These are phyloP conservation scores for Schizaphis graminum DNA, from an alignment of 2,888 invertebrate species.

Conservation along the genomic window DNA sequence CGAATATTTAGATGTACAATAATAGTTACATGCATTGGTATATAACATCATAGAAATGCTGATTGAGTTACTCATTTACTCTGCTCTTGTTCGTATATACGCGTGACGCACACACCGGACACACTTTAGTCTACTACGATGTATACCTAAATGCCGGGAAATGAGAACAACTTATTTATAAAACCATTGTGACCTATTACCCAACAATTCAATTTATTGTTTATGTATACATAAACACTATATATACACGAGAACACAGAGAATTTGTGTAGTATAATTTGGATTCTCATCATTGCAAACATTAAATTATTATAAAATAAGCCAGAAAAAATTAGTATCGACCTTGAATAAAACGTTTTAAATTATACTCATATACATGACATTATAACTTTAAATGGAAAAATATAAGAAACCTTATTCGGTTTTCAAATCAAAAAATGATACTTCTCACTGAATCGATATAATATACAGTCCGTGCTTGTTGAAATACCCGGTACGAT, in stretches of 20 bases:
- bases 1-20: background rate
- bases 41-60: conserved; percentile 24
- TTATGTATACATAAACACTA: background rate
- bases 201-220: background rate
- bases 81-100: conserved; percentile 2
- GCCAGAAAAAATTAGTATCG: background rate
- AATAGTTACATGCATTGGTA: conserved; percentile 28
- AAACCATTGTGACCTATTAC: background rate
- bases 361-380: background rate
- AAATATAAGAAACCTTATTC: background rate
- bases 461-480: background rate
- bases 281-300: background rate
- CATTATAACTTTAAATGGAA: background rate
- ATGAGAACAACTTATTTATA: background rate
- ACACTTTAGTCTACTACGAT: background rate
- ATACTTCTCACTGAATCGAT: background rate
- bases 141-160: background rate
- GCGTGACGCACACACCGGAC: background rate
- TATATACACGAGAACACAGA: background rate
- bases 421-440: background rate
- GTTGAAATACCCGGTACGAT: background rate
- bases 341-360: background rate
- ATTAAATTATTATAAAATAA: background rate
- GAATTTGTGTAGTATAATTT: background rate
- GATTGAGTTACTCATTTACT: conserved; percentile 41